Percentiles rank a stretch among this genome's conserved stretches.
phyloP scores from a whole-genome alignment of 2,113 vertebrate genomes.

The Zingel zingel region DNA sequence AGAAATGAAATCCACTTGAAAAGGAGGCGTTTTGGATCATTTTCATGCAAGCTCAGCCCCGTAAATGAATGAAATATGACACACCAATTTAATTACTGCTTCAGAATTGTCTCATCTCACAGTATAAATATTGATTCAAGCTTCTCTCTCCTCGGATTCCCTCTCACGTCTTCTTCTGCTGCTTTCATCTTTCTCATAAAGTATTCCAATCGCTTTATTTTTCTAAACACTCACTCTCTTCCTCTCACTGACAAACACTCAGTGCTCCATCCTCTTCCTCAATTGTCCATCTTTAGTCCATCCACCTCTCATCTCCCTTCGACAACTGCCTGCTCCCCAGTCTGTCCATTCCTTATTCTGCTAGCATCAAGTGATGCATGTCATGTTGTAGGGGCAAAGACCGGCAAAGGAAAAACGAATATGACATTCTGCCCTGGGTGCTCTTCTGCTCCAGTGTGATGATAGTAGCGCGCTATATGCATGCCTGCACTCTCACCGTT shows the following conservation, averaged over 20 bases:
- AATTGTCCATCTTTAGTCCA: conserved; percentile 29
- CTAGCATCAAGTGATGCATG: conserved; percentile 54
- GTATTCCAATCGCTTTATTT: conserved; percentile 48
- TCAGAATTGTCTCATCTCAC: conserved; percentile 76
- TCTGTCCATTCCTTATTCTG: conserved; percentile 52
- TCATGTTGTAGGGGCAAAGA: conserved; percentile 46
- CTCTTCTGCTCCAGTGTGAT: conserved; percentile 54
- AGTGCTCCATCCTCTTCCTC: conserved; percentile 29
- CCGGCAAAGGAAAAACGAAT: conserved; percentile 51
- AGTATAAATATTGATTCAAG: conserved; percentile 83
- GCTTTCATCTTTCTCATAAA: conserved; percentile 38
- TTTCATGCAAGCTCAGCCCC: conserved; percentile 72
- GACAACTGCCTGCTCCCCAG: conserved; percentile 12
- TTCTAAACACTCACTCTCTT: conserved; percentile 19
- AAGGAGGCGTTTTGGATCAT: conserved; percentile 72
- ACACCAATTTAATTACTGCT: conserved; percentile 83
- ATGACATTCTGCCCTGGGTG: conserved; percentile 64
- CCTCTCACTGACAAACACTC: conserved; percentile 18
- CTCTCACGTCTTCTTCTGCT: conserved; percentile 28
- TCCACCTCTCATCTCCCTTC: conserved; percentile 42
- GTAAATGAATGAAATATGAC: conserved; percentile 84
- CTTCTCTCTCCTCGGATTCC: conserved; percentile 47
- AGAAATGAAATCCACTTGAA: conserved; percentile 76
- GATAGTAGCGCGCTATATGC: conserved; percentile 61
- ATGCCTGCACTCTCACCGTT: conserved; percentile 47